Evolutionary conservation across 2,888 invertebrate genomes (phyloP).

Genomic region (Galerucella calmariensis): DNA sequence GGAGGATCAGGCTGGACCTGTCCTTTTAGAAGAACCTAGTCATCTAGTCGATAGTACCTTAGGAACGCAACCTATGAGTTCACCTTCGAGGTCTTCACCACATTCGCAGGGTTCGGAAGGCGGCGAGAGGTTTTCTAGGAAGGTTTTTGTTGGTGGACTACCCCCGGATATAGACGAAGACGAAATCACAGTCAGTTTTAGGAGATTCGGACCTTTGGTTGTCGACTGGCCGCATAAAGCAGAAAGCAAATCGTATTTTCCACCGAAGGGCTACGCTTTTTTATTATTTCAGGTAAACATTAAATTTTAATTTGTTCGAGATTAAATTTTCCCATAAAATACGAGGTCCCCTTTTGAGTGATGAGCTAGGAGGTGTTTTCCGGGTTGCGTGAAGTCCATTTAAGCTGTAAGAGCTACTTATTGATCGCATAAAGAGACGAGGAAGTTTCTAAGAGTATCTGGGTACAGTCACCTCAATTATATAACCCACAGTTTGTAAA

Average conservation of each 20-base stretch:
- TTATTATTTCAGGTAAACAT: slow-evolving; percentile 82
- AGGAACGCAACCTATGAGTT: slow-evolving; percentile 73
- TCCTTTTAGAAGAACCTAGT: slow-evolving; percentile 70
- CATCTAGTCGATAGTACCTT: slow-evolving; percentile 69
- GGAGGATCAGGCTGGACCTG: slow-evolving; percentile 75
- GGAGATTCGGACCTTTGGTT: slow-evolving; percentile 95
- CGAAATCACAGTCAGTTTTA: slow-evolving; percentile 97
- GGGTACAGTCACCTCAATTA: neutral
- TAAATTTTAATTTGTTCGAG: too few relatives aligned
- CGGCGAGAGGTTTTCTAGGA: slow-evolving; percentile 88
- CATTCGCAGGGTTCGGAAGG: slow-evolving; percentile 88
- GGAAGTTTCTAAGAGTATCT: neutral
- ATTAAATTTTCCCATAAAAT: neutral
- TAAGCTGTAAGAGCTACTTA: slow-evolving; percentile 7
- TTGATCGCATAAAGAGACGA: slow-evolving; percentile 14
- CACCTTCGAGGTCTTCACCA: slow-evolving; percentile 88
- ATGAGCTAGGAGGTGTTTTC: neutral
- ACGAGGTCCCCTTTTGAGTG: slow-evolving; percentile 2
- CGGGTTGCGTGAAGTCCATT: slow-evolving; percentile 18
- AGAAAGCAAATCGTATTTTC: slow-evolving; percentile 99
- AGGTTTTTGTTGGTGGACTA: slow-evolving; percentile 96
- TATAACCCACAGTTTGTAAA: neutral
- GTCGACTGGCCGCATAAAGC: slow-evolving; percentile 99
- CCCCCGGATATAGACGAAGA: slow-evolving; percentile 99
- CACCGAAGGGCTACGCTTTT: slow-evolving; percentile 97